phyloP scores from a whole-genome alignment of 2,797 vertebrate genomes.

The Nyctalus aviator region DNA sequence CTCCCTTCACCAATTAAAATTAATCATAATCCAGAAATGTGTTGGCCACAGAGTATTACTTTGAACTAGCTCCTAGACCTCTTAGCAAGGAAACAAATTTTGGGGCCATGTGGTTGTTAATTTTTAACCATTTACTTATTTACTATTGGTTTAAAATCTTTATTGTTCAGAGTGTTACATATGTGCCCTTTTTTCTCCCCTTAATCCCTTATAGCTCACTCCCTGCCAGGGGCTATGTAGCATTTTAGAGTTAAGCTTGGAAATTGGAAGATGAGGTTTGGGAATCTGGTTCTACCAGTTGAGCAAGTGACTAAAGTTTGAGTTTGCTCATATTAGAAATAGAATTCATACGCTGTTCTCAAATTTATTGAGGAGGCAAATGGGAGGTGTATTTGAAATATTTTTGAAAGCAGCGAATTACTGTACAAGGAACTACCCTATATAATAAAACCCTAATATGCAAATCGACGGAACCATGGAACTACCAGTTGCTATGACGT shows the following conservation, averaged over 20 bases:
- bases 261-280: constrained; percentile 32
- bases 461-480: too few species aligned
- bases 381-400: background rate
- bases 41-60: background rate
- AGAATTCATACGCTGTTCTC: background rate
- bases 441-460: too few species aligned
- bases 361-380: background rate
- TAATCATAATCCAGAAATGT: constrained; percentile 19
- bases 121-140: too few species aligned
- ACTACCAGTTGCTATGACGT: too few species aligned
- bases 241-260: constrained; percentile 12
- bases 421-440: background rate
- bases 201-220: too few species aligned
- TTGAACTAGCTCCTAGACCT: background rate
- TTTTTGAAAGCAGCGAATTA: constrained; percentile 17
- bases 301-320: background rate
- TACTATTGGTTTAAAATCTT: too few species aligned
- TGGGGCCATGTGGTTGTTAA: background rate
- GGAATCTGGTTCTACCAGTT: constrained; percentile 40
- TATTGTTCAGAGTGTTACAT: too few species aligned
- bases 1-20: constrained; percentile 13
- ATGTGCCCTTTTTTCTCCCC: too few species aligned
- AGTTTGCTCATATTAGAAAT: background rate
- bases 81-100: background rate
- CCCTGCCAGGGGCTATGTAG: background rate